phyloP scores from a whole-genome alignment of 1,140 invertebrate genomes.

The Drosophila novamexicana region DNA sequence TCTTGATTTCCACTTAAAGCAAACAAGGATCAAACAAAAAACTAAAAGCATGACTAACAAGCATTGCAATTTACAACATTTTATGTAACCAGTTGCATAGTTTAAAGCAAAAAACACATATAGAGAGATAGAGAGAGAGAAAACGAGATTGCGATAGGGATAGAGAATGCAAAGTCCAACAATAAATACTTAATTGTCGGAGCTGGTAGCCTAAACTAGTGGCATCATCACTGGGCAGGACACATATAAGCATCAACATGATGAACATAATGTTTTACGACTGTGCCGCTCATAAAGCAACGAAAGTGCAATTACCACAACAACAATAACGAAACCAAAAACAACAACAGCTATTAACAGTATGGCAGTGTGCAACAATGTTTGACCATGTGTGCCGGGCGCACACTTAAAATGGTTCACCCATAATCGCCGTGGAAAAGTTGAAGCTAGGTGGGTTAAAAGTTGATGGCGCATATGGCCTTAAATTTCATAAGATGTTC shows the following conservation, averaged over 20 bases:
- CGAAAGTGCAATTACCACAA: slow-evolving; percentile 70
- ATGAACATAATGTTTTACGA: slow-evolving; percentile 77
- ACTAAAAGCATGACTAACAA: slow-evolving; percentile 29
- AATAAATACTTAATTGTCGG: slow-evolving; percentile 4
- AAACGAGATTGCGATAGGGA: not conserved
- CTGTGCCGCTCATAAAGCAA: slow-evolving; percentile 73
- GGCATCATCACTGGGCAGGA: slow-evolving; percentile 44
- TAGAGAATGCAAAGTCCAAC: not conserved
- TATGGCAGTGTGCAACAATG: slow-evolving; percentile 71
- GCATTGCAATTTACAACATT: slow-evolving; percentile 32
- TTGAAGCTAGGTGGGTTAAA: not conserved
- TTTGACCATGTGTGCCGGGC: slow-evolving; percentile 18
- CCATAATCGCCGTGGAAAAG: slow-evolving; percentile 43
- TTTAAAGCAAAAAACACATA: not conserved
- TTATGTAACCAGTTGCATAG: slow-evolving; percentile 17
- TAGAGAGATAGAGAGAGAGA: not conserved
- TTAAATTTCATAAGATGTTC: slow-evolving; percentile 1
- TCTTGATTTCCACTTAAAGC: slow-evolving; percentile 9
- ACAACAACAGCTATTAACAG: slow-evolving; percentile 27
- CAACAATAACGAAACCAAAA: slow-evolving; percentile 35
- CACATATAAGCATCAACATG: slow-evolving; percentile 72
- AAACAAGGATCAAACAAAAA: not conserved
- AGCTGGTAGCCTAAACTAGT: slow-evolving; percentile 26
- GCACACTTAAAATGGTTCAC: slow-evolving; percentile 66
- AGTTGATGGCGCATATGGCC: not conserved